Base-by-base conservation (phyloP, 2,113 vertebrate genomes). In the Tapirus terrestris region DNA sequence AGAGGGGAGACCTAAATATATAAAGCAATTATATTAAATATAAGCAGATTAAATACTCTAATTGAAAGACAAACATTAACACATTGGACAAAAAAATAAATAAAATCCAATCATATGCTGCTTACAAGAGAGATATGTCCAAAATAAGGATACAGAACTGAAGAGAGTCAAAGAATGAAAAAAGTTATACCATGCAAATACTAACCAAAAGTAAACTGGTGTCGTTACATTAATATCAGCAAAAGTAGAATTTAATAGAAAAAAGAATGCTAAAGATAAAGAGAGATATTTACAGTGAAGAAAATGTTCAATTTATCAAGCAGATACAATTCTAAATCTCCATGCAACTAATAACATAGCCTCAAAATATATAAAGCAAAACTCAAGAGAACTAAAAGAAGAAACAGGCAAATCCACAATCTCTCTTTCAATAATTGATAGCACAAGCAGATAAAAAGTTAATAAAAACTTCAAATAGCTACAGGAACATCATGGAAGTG, bases 321-420 rank as follows among this genome's bases (percentile, higher is more conserved):
- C n/a, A 77, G 39, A 48, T 60, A n/a, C 16, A 31, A 77, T 84
- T 84, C 65, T 91, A 77, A 67, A 45, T 87, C 43, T 91, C 16
- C 31, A 68, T 20, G 16, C 39, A 84, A 63, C 48, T n/a, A 73
- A 80, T 48, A 80, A 83, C 0, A 39, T 29, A 45, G 33, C 36
- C 51, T 83, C 43, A 68, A 88, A 95, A 82, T 4, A 79, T 12
- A 95, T 36, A 93, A 87, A 84, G n/a, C 63, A 93, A 77, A 90
- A 92, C 5, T 63, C 45, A 56, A 56, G 39, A 73, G 39, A 53
- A 73, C 25, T 23, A 36, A 80, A 61, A 86, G 75, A 31, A 58
- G 23, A 79, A 81, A 65, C 0, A 86, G 18, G 21, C n/a, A 89
- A 89, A 45, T 29, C 65, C 25, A 53, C 56, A 86, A 33, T 33